Evolutionary conservation across 2,113 vertebrate species (phyloP).

Genomic region (Chlorodrepanis virens): DNA sequence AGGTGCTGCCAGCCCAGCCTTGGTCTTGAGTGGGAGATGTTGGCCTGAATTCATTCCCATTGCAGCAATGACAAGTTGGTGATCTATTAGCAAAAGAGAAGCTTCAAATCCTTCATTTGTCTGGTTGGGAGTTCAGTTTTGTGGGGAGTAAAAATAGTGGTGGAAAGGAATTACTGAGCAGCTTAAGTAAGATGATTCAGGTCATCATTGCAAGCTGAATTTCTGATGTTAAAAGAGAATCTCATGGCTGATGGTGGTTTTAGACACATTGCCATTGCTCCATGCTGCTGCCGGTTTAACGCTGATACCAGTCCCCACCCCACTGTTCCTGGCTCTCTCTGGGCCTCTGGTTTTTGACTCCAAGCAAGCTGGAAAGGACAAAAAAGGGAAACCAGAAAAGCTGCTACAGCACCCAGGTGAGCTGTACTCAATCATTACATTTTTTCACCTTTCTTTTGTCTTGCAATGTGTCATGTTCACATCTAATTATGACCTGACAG

Average conservation of each 20-base stretch:
- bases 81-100: neutral
- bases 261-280: neutral
- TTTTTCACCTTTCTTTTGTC: neutral
- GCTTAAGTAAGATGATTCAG: neutral
- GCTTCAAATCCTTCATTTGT: neutral
- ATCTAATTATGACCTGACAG: neutral
- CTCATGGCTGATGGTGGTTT: neutral
- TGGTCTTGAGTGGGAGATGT: neutral
- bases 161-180: neutral
- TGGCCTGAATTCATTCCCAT: neutral
- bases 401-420: neutral
- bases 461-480: neutral
- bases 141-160: neutral
- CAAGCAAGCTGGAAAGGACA: neutral
- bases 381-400: neutral
- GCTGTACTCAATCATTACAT: neutral
- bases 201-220: neutral
- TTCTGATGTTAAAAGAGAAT: neutral
- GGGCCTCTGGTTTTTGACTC: neutral
- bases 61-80: neutral
- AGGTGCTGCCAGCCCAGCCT: neutral
- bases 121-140: neutral
- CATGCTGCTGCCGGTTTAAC: neutral
- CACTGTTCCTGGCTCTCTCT: accelerated
- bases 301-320: too few relatives aligned